phyloP scores from a whole-genome alignment of 2,888 invertebrate species.

The Noctua comes region DNA sequence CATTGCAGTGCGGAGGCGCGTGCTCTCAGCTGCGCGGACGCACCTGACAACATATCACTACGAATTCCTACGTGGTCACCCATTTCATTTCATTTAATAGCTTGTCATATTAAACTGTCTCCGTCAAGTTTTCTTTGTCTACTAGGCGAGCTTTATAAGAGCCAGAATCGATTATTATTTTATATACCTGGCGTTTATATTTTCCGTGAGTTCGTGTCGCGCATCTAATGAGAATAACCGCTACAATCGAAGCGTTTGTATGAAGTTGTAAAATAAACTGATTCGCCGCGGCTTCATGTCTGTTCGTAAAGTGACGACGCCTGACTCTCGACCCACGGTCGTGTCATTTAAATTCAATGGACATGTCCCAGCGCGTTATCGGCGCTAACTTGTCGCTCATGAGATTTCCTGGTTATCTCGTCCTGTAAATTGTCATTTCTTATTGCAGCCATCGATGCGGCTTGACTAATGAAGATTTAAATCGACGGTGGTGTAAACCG shows the following conservation, averaged over 20 bases:
- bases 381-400: slow-evolving; percentile 74
- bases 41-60: slow-evolving; percentile 61
- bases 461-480: slow-evolving; percentile 95
- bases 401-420: slow-evolving; percentile 80
- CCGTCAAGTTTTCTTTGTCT: slow-evolving; percentile 74
- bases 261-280: slow-evolving; percentile 76
- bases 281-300: slow-evolving; percentile 66
- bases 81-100: slow-evolving; percentile 83
- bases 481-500: slow-evolving; percentile 95
- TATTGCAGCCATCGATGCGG: slow-evolving; percentile 95
- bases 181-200: slow-evolving; percentile 70
- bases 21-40: slow-evolving; percentile 67
- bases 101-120: slow-evolving; percentile 76
- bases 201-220: slow-evolving; percentile 71
- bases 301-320: slow-evolving; percentile 69
- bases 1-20: slow-evolving; percentile 64
- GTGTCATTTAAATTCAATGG: slow-evolving; percentile 77
- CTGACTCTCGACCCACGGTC: slow-evolving; percentile 70
- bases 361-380: slow-evolving; percentile 75
- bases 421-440: slow-evolving; percentile 80
- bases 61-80: slow-evolving; percentile 80
- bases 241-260: slow-evolving; percentile 69
- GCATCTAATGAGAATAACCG: slow-evolving; percentile 75
- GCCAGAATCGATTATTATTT: slow-evolving; percentile 79
- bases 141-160: slow-evolving; percentile 74